Conservation (phyloP, 2,888 invertebrate genomes). For the Tetanocera ferruginea region DNA sequence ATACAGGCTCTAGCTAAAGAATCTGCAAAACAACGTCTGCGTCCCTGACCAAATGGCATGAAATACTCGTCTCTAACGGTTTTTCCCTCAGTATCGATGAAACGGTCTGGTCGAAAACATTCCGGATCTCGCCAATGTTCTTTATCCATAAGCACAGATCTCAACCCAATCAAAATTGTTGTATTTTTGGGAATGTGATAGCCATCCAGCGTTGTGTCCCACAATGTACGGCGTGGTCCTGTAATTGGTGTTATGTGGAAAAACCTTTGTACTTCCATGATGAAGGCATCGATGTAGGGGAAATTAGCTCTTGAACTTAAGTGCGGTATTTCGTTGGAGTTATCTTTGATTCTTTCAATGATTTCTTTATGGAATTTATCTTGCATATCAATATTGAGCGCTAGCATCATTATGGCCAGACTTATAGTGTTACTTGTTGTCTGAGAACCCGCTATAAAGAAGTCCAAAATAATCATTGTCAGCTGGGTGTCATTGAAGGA, state of each 20-base stretch:
- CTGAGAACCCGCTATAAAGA: constrained; percentile 78
- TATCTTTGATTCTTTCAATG: constrained; percentile 45
- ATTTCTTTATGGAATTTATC: constrained; percentile 73
- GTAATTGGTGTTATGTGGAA: constrained; percentile 73
- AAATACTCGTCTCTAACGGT: constrained; percentile 63
- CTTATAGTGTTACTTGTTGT: constrained; percentile 77
- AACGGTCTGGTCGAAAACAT: constrained; percentile 76
- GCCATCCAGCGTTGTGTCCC: constrained; percentile 72
- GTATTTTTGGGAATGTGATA: constrained; percentile 73
- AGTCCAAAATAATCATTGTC: constrained; percentile 76
- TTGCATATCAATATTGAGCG: constrained; percentile 74
- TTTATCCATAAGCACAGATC: constrained; percentile 74
- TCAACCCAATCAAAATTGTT: constrained; percentile 71
- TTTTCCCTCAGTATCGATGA: constrained; percentile 69
- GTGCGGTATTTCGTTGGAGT: constrained; percentile 54
- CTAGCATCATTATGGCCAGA: constrained; percentile 75
- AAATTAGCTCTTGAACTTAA: constrained; percentile 69
- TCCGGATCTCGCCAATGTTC: constrained; percentile 75
- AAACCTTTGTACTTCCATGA: constrained; percentile 74
- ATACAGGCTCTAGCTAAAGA: constrained; percentile 74
- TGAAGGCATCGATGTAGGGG: constrained; percentile 72
- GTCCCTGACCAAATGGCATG: constrained; percentile 72
- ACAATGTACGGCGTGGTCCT: constrained; percentile 73
- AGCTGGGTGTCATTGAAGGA: constrained; percentile 75
- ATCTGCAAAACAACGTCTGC: constrained; percentile 77